Evolutionary conservation across 2,888 invertebrate species (phyloP), one percentile per base, ranked within the genome.

Genomic region (Proisotoma minuta): DNA sequence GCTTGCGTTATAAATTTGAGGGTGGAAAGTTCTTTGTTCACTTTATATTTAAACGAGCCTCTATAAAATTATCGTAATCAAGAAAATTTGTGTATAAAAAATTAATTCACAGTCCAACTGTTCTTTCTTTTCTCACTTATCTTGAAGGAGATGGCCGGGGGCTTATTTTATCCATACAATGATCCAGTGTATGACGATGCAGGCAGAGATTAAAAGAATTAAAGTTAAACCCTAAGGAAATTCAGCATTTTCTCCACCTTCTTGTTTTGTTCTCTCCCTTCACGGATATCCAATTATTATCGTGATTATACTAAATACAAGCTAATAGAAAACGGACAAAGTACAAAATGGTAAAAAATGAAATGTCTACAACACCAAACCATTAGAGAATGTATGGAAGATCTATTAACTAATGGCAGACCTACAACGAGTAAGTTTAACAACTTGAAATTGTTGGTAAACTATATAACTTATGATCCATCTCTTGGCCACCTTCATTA

Each of bases 261-360:
- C 43, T n/a, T 43, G 43, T 43, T 43, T 27, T 51, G 50, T 50
- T 50, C 47, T 18, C 20, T 18, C 22, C 22, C 43, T 43, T 50
- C 50, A 50, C 43, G 43, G 43, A 50, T 51, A 26, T 51, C 18
- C 51, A 26, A 24, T 51, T 51, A 51, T 27, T 27, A 27, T n/a
- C 24, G 8, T 51, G 51, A 51, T 51, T 51, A 51, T 51, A 51
- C 51, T 51, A 51, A 51, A 51, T 51, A 51, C 51, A 28, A 51
- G n/a, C 51, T 51, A 51, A 51, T 51, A 51, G 51, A 51, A 51
- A 27, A n/a, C 43, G 43, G 20, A 43, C 43, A 43, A 43, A 43
- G 43, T 43, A 43, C 18, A 43, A 43, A 43, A 43, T 43, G 43
- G 20, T 43, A 43, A 43, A 43, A 43, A 43, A 43, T 43, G 43